phyloP scores from a whole-genome alignment of 2,797 vertebrate species.

The Australoheros facetus region DNA sequence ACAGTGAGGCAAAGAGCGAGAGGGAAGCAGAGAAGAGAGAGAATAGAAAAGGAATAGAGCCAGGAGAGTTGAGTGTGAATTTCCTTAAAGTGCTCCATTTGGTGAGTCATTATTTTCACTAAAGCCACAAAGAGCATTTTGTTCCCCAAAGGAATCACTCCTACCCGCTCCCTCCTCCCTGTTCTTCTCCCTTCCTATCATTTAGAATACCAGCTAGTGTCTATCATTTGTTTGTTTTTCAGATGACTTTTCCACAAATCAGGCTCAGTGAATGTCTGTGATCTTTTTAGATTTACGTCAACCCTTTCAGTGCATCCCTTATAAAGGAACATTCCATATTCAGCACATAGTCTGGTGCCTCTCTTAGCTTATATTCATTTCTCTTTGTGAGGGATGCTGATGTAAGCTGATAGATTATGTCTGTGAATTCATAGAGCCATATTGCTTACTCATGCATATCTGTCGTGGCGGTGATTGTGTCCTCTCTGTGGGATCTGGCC shows the following conservation, averaged over 20 bases:
- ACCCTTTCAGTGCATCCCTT: slow-evolving; percentile 19
- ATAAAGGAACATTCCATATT: slow-evolving; percentile 40
- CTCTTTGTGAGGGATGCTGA: slow-evolving; percentile 46
- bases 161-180: slow-evolving; percentile 38
- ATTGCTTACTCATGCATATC: slow-evolving; percentile 70
- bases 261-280: slow-evolving; percentile 16
- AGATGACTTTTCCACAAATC: slow-evolving; percentile 19
- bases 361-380: slow-evolving; percentile 37
- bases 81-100: slow-evolving; percentile 83
- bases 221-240: slow-evolving; percentile 57
- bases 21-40: slow-evolving; percentile 51
- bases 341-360: slow-evolving; percentile 3
- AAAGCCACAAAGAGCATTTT: slow-evolving; percentile 80
- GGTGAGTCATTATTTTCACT: slow-evolving; percentile 84
- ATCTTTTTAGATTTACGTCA: slow-evolving; percentile 44
- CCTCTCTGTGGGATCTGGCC: slow-evolving; percentile 57
- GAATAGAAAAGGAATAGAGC: slow-evolving; percentile 64
- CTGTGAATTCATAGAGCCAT: slow-evolving; percentile 44
- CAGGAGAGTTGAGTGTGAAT: slow-evolving; percentile 78
- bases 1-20: slow-evolving; percentile 44
- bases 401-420: slow-evolving; percentile 61
- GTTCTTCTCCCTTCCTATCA: slow-evolving; percentile 31
- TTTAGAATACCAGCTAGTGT: slow-evolving; percentile 47
- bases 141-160: slow-evolving; percentile 71
- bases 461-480: slow-evolving; percentile 58